Percentiles rank a stretch among this genome's conserved stretches.
These are phyloP conservation scores for Gryllus bimaculatus DNA, from an alignment of 1,140 invertebrate species.

Conservation along the genomic window DNA sequence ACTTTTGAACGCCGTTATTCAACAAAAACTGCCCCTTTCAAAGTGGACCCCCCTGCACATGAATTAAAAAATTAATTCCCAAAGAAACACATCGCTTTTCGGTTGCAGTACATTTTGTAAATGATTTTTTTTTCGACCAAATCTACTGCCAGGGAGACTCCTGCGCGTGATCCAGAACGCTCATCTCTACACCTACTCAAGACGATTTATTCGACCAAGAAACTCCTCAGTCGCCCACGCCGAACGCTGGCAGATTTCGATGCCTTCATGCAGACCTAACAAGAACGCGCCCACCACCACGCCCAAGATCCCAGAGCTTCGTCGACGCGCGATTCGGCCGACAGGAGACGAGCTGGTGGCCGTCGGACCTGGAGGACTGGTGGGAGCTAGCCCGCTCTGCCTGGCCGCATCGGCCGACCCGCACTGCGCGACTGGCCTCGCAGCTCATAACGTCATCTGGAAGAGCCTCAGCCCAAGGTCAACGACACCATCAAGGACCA, in stretches of 20 bases:
- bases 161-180: constrained; percentile 66
- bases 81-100: too few relatives aligned
- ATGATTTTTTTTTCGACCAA: constrained; percentile 48
- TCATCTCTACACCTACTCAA: constrained; percentile 68
- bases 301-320: constrained; percentile 45
- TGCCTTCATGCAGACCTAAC: constrained; percentile 45
- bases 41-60: too few relatives aligned
- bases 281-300: constrained; percentile 44
- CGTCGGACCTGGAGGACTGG: constrained; percentile 57
- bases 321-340: constrained; percentile 54
- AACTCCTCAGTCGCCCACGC: constrained; percentile 52
- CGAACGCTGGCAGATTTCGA: constrained; percentile 50
- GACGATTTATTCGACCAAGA: constrained; percentile 86
- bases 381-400: constrained; percentile 47
- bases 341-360: constrained; percentile 34
- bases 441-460: constrained; percentile 60
- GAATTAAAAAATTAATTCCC: too few relatives aligned
- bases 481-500: constrained; percentile 47
- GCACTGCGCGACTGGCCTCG: constrained; percentile 45
- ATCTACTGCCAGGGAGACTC: constrained; percentile 71
- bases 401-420: constrained; percentile 51
- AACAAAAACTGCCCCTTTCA: too few relatives aligned
- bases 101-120: too few relatives aligned
- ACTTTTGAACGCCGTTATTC: too few relatives aligned
- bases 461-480: constrained; percentile 55